These are phyloP conservation scores for Bombyx huttoni DNA, from an alignment of 2,888 invertebrate species.

Conservation along the genomic window DNA sequence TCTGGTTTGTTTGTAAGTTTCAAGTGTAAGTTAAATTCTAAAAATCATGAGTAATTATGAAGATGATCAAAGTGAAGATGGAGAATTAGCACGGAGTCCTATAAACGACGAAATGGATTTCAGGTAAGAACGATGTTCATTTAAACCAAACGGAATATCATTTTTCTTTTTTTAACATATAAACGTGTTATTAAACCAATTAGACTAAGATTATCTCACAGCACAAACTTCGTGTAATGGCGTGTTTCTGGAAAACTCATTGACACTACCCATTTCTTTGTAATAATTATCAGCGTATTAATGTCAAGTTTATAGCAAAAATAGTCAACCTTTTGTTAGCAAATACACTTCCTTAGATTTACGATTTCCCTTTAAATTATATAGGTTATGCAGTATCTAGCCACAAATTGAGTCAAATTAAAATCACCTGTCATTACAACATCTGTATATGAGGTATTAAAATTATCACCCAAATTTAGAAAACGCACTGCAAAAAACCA, in stretches of 20 bases:
- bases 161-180: no score
- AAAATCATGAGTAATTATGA: slow-evolving; percentile 64
- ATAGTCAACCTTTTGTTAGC: no score
- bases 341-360: no score
- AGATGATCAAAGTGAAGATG: slow-evolving; percentile 88
- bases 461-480: no score
- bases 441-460: no score
- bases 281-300: background rate
- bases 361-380: no score
- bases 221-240: slow-evolving; percentile 1
- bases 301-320: no score
- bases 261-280: background rate
- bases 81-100: slow-evolving; percentile 86
- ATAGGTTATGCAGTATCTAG: no score
- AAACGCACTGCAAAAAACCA: background rate
- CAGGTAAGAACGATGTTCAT: slow-evolving; percentile 27
- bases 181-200: no score
- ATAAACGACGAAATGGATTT: slow-evolving; percentile 72
- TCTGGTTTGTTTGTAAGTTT: background rate
- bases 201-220: background rate
- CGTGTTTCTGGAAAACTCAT: background rate
- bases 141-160: no score
- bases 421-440: no score
- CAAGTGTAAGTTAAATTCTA: background rate
- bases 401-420: no score